Percentiles rank a stretch among this genome's conserved stretches.
These are phyloP conservation scores for Plebejus argus DNA, from an alignment of 2,888 invertebrate genomes.

Conservation along the genomic window DNA sequence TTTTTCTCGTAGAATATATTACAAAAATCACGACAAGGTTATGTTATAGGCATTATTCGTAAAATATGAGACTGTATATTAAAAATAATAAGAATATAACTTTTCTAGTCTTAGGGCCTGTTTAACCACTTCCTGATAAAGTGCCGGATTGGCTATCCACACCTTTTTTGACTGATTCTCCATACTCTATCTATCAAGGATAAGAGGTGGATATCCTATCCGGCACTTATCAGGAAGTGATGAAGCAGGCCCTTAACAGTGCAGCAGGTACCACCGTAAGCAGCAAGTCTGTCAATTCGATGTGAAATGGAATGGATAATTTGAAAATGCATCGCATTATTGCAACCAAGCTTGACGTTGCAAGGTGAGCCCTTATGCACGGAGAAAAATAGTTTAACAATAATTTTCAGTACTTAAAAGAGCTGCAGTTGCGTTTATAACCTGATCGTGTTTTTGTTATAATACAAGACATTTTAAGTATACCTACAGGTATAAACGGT, in stretches of 20 bases:
- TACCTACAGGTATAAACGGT: constrained; percentile 42
- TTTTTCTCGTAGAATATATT: not conserved
- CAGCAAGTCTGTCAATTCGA: too few species aligned
- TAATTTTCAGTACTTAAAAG: not conserved
- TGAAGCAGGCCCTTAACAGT: too few species aligned
- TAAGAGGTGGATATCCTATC: too few species aligned
- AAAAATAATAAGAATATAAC: not conserved
- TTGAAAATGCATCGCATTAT: too few species aligned
- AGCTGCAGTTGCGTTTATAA: not conserved
- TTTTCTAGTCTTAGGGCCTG: not conserved
- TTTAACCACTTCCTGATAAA: too few species aligned
- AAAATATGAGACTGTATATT: not conserved
- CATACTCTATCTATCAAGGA: too few species aligned
- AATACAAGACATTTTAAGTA: constrained; percentile 7
- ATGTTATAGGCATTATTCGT: not conserved
- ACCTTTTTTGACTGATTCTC: too few species aligned
- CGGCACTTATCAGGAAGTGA: too few species aligned
- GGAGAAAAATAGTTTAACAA: not conserved
- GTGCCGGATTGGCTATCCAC: too few species aligned
- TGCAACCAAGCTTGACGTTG: too few species aligned
- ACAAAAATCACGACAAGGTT: constrained; percentile 21
- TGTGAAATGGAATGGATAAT: too few species aligned
- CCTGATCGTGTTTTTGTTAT: not conserved
- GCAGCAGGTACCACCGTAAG: too few species aligned
- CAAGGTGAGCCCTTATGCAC: not conserved